These are phyloP conservation scores for Sebastiscus albofasciatus DNA, from an alignment of 2,797 vertebrate species.

Conservation along the genomic window DNA sequence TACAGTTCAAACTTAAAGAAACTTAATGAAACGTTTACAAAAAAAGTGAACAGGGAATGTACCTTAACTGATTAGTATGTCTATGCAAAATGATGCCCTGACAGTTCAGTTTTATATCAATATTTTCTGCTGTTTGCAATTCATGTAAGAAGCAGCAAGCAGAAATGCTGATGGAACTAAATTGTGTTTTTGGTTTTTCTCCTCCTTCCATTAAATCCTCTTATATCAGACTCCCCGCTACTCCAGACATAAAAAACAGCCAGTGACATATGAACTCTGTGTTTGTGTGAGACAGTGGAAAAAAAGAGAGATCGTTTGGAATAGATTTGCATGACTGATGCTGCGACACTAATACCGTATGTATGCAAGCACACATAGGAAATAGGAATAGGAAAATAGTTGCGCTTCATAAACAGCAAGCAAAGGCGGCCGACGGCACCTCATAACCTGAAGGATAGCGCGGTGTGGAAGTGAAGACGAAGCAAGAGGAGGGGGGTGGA, in stretches of 20 bases:
- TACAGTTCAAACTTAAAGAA: not conserved
- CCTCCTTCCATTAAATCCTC: conserved; percentile 32
- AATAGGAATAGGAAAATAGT: not conserved
- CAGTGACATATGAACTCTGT: not conserved
- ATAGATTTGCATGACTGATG: conserved; percentile 6
- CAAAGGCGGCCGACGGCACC: not conserved
- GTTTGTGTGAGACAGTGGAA: not conserved
- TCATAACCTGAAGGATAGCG: not conserved
- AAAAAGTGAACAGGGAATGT: not conserved
- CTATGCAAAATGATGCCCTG: not conserved
- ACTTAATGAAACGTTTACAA: not conserved
- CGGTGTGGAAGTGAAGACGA: not conserved
- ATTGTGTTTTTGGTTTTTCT: not conserved
- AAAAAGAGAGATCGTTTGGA: not conserved
- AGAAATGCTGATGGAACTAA: not conserved
- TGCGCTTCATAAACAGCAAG: not conserved
- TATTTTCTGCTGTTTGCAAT: not conserved
- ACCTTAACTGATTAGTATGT: not conserved
- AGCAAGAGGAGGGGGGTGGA: not conserved
- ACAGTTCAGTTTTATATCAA: not conserved
- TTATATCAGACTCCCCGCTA: conserved; percentile 8
- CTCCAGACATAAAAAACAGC: conserved; percentile 35
- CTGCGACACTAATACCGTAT: not conserved
- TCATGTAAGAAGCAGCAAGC: not conserved
- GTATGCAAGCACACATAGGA: not conserved